phyloP scores from a whole-genome alignment of 2,113 vertebrate species.

The Perccottus glenii region DNA sequence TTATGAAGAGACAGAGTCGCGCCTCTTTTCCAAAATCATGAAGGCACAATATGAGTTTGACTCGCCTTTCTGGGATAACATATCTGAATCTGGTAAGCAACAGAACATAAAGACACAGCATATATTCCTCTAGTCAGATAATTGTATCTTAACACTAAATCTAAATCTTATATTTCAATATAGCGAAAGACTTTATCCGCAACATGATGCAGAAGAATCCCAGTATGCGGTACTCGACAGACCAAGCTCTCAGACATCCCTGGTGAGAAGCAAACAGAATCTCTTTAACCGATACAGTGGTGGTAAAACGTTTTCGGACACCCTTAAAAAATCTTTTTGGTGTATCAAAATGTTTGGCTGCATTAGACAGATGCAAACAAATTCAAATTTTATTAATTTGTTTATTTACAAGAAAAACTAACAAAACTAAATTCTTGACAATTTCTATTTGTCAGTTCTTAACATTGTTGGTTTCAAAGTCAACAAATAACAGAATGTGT shows the following conservation, averaged over 20 bases:
- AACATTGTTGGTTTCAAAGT: too few relatives aligned
- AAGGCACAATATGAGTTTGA: constrained; percentile 97
- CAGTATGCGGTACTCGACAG: constrained; percentile 84
- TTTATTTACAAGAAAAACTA: too few relatives aligned
- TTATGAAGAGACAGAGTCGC: constrained; percentile 92
- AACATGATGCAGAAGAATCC: constrained; percentile 95
- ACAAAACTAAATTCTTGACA: too few relatives aligned
- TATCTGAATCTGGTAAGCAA: constrained; percentile 89
- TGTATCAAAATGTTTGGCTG: too few relatives aligned
- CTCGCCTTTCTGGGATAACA: constrained; percentile 96
- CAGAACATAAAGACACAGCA: background rate
- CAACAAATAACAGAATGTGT: too few relatives aligned
- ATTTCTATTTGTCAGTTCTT: too few relatives aligned
- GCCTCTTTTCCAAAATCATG: constrained; percentile 96
- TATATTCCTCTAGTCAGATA: background rate
- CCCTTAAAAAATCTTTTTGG: too few relatives aligned
- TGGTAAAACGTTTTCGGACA: too few relatives aligned
- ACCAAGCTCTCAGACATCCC: constrained; percentile 89
- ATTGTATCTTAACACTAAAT: background rate
- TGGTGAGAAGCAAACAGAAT: constrained; percentile 81
- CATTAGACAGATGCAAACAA: too few relatives aligned
- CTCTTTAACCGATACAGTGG: too few relatives aligned
- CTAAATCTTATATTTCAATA: background rate
- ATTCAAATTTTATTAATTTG: too few relatives aligned
- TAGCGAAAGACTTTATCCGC: constrained; percentile 95